Evolutionary conservation across 2,888 invertebrate species (phyloP).

Genomic region (Hirtodrosophila histrioides): DNA sequence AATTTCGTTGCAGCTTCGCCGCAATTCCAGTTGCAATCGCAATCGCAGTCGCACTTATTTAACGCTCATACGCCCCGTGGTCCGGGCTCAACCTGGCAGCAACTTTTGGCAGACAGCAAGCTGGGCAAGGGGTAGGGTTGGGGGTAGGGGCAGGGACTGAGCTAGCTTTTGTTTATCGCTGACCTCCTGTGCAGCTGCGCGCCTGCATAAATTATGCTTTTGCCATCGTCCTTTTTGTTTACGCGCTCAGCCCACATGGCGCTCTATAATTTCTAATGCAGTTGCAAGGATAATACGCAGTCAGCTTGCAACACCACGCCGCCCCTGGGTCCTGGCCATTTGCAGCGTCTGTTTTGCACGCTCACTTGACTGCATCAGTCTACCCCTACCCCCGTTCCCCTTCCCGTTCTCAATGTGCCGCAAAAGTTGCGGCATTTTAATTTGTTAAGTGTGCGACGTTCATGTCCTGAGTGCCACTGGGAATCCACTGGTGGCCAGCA

Average conservation of each 20-base stretch:
- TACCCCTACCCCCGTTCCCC: constrained; percentile 5
- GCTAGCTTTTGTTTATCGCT: constrained; percentile 29
- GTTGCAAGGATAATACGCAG: constrained; percentile 36
- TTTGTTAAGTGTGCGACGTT: constrained; percentile 70
- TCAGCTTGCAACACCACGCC: constrained; percentile 12
- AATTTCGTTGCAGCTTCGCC: constrained; percentile 49
- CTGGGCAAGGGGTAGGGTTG: neutral
- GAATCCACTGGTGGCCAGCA: neutral
- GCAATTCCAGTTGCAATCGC: constrained; percentile 46
- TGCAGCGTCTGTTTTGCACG: constrained; percentile 50
- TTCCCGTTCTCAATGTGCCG: neutral
- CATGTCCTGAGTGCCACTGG: constrained; percentile 28
- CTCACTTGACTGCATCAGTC: constrained; percentile 50
- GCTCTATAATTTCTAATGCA: constrained; percentile 56
- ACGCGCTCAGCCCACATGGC: constrained; percentile 28
- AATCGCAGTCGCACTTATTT: constrained; percentile 67
- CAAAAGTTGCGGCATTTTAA: constrained; percentile 67
- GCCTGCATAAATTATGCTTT: constrained; percentile 57
- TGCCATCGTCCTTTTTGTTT: constrained; percentile 40
- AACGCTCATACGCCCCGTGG: constrained; percentile 72
- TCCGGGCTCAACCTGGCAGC: constrained; percentile 15
- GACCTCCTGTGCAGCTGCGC: constrained; percentile 28
- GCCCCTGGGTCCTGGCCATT: constrained; percentile 5
- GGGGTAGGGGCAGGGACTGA: too few species aligned
- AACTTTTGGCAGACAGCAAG: constrained; percentile 26